phyloP scores from a whole-genome alignment of 2,888 invertebrate species.

The Drosophila paramelanica region DNA sequence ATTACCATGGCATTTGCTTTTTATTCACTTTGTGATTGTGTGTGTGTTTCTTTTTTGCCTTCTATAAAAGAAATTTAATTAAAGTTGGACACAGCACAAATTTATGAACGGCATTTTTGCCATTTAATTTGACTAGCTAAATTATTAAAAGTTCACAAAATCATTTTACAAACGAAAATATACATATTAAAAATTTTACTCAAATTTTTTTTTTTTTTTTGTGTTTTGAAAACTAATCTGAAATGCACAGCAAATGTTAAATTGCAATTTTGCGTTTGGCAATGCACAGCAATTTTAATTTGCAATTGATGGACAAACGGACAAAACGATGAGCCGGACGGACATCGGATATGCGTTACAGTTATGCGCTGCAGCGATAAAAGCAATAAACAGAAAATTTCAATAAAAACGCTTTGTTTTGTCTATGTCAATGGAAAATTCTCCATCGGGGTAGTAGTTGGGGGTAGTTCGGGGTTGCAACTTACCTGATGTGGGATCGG shows the following conservation, averaged over 20 bases:
- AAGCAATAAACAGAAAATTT: constrained; percentile 39
- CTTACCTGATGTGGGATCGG: constrained; percentile 93
- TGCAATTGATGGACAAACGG: constrained; percentile 7
- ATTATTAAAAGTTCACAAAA: constrained; percentile 19
- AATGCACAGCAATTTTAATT: constrained; percentile 47
- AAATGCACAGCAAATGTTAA: constrained; percentile 35
- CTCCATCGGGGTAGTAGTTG: not conserved
- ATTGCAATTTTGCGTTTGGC: constrained; percentile 37
- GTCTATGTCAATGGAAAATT: constrained; percentile 25
- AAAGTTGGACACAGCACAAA: constrained; percentile 50
- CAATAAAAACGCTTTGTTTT: constrained; percentile 29
- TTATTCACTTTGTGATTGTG: constrained; percentile 22
- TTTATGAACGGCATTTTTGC: constrained; percentile 32
- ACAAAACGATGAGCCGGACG: constrained; percentile 2
- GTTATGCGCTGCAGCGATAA: constrained; percentile 9
- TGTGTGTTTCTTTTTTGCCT: constrained; percentile 12
- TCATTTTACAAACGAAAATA: constrained; percentile 21
- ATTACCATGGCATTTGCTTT: constrained; percentile 52
- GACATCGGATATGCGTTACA: constrained; percentile 21
- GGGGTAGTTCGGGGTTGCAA: not conserved
- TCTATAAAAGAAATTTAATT: constrained; percentile 63
- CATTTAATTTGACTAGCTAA: constrained; percentile 9
- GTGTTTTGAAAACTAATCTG: constrained; percentile 16
- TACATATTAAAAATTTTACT: constrained; percentile 31
- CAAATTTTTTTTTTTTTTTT: not conserved